Evolutionary conservation across 1,140 invertebrate genomes (phyloP).

Genomic region (Brachionus angularis): DNA sequence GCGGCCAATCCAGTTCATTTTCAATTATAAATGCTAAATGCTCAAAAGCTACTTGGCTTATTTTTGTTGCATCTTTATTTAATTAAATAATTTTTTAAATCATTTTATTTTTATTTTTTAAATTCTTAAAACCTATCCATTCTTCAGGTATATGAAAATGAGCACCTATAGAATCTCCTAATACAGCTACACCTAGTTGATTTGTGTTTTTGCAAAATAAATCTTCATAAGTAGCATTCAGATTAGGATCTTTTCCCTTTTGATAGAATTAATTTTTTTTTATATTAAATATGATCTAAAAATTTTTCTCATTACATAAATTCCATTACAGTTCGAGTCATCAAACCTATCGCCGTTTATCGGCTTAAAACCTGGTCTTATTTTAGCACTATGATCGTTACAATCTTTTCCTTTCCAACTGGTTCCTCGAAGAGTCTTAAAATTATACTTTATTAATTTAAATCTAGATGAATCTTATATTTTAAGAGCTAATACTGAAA

Average conservation of each 20-base stretch:
- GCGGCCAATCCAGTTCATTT: slow-evolving; percentile 62
- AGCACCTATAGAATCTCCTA: slow-evolving; percentile 62
- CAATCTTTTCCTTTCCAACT: slow-evolving; percentile 61
- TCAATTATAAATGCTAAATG: slow-evolving; percentile 55
- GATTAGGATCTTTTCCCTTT: neutral
- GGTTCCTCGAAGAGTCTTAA: slow-evolving; percentile 56
- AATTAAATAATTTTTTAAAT: slow-evolving; percentile 20
- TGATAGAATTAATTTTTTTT: neutral
- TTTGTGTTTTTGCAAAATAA: slow-evolving; percentile 54
- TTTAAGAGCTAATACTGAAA: slow-evolving; percentile 48
- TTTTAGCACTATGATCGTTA: slow-evolving; percentile 51
- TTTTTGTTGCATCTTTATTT: slow-evolving; percentile 30
- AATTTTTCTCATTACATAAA: slow-evolving; percentile 54
- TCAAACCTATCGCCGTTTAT: slow-evolving; percentile 49
- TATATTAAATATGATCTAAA: no score
- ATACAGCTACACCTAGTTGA: slow-evolving; percentile 57
- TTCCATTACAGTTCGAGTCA: slow-evolving; percentile 62
- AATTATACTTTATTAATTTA: neutral
- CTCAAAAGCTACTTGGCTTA: slow-evolving; percentile 51
- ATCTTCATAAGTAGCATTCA: slow-evolving; percentile 54
- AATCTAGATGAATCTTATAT: no score
- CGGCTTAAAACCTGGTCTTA: slow-evolving; percentile 58
- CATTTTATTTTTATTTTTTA: slow-evolving; percentile 48
- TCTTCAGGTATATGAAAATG: slow-evolving; percentile 61
- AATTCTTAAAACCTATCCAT: slow-evolving; percentile 57